Percentiles rank a stretch among this genome's conserved stretches.
phyloP scores from a whole-genome alignment of 2,113 vertebrate species.

The Pteronura brasiliensis region DNA sequence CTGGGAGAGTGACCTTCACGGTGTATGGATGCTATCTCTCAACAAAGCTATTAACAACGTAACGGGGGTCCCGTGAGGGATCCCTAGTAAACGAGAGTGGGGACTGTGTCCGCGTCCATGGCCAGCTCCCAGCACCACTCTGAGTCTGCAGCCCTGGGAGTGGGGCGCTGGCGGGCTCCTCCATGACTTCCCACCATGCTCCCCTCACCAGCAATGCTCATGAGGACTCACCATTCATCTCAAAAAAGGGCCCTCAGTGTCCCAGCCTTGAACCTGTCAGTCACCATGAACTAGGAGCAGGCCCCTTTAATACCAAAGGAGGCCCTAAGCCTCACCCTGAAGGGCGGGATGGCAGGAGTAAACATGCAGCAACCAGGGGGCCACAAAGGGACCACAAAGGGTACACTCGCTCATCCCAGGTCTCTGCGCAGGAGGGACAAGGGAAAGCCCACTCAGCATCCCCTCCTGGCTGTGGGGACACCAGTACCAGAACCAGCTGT shows the following conservation, averaged over 20 bases:
- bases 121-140: not conserved
- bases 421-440: not conserved
- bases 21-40: too few species aligned
- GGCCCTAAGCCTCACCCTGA: not conserved
- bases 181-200: not conserved
- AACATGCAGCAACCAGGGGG: not conserved
- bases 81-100: accelerated
- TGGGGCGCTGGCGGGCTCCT: accelerated
- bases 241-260: not conserved
- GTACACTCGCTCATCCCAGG: too few species aligned
- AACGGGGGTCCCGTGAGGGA: not conserved
- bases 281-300: not conserved
- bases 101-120: accelerated
- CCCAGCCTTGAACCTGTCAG: not conserved
- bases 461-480: not conserved
- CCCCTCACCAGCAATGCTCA: accelerated
- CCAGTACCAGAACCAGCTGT: not conserved
- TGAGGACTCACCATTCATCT: not conserved
- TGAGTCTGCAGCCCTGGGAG: not conserved
- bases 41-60: not conserved
- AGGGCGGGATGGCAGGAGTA: too few species aligned
- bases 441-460: not conserved
- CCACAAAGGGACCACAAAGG: not conserved
- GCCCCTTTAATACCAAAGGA: not conserved
- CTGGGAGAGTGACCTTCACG: not conserved